Evolutionary conservation across 2,113 vertebrate species (phyloP), one percentile per base, ranked within the genome.

Genomic region (Gymnogyps californianus): DNA sequence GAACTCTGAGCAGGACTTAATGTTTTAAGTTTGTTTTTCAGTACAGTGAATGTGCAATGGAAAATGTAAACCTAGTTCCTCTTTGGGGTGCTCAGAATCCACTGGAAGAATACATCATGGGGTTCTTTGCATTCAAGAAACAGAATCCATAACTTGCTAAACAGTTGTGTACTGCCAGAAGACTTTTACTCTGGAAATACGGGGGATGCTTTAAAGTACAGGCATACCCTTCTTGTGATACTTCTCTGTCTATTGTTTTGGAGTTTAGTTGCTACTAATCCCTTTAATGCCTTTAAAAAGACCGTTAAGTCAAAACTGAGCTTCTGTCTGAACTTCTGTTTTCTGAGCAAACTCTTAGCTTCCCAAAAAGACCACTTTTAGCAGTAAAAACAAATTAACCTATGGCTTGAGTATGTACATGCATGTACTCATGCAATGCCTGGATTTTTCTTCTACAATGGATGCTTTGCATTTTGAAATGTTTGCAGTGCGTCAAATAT

Each of bases 351-450:
- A 49, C 24, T 61, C 40, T 61, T 62, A 58, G 14, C 25, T 83
- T 87, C 47, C 34, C 14, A 22, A 51, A 58, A 78, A 11, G 5
- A 16, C 28, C 10, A 18, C 32, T 70, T 93, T 15, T 25, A 46
- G 25, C 55, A 62, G 46, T 75, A 58, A 62, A 77, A 88, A 2
- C 9, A 87, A 61, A 36, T 66, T 75, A 82, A 69, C 22, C 25
- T 40, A 1, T 4, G 2, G 13, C 55, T 58, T 77, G 57, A 44
- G 6, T 49, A 32, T 58, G 14, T 81, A 36, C 10, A 3, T 44
- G 10, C n/a, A 46, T 0, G 1, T 72, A 40, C 29, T 51, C 24
- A 7, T 4, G 18, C 55, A 87, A 0, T 42, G 22, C 10, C 9
- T 67, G 70, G 9, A 38, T 77, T 92, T 89, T 89, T 52, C 13